phyloP scores from a whole-genome alignment of 2,113 vertebrate species.

The Mesembrinibis cayennensis region DNA sequence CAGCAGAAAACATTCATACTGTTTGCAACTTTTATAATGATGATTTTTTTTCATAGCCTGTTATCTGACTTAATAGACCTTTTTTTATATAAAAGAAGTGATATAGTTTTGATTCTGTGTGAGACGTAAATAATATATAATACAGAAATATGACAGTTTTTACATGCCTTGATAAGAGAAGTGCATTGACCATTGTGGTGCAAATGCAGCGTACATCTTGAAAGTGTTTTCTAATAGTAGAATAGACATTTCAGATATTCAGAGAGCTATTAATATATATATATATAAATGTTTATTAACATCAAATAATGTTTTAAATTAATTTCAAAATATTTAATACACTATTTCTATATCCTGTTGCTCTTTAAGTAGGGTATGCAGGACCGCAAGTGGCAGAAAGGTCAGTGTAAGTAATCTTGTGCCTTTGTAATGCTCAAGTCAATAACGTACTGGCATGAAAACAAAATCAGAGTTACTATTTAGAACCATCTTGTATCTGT shows the following conservation, averaged over 20 bases:
- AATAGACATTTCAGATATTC: not conserved
- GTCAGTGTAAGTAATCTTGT: not conserved
- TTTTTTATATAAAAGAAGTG: not conserved
- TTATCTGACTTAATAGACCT: not conserved
- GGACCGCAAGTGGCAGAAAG: not conserved
- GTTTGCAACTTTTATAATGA: not conserved
- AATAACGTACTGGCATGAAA: not conserved
- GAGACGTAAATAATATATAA: not conserved
- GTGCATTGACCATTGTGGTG: not conserved
- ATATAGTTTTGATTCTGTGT: not conserved
- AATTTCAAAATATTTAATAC: not conserved
- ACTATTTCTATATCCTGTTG: not conserved
- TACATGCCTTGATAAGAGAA: not conserved
- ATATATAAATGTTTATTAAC: not conserved
- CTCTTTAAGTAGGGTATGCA: not conserved
- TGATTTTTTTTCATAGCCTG: not conserved
- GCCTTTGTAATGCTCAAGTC: not conserved
- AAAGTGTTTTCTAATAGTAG: not conserved
- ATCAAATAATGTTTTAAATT: not conserved
- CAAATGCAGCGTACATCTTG: not conserved
- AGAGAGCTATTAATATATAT: not conserved
- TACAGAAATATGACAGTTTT: not conserved
- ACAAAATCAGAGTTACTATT: not conserved
- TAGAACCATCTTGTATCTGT: not conserved
- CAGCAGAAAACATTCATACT: not conserved